Conservation (phyloP, 2,113 vertebrate species). For the Pelobates fuscus region DNA sequence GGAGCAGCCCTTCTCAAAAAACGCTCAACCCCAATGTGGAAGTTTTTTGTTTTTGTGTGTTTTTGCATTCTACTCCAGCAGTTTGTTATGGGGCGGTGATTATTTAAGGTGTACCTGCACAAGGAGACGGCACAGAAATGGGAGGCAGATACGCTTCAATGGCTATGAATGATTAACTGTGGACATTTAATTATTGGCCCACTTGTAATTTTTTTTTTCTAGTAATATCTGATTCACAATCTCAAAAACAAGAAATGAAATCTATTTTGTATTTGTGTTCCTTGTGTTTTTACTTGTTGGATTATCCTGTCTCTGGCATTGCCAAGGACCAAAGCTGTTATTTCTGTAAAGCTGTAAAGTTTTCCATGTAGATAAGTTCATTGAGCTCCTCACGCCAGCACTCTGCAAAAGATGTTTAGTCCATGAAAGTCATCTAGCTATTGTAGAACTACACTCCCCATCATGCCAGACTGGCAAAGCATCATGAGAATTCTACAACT, state of each 20-base stretch:
- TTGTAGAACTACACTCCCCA: no score
- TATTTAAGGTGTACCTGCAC: not conserved
- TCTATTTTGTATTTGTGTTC: conserved; percentile 26
- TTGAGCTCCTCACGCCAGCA: no score
- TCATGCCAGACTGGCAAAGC: no score
- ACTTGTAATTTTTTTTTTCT: not conserved
- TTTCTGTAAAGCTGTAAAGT: no score
- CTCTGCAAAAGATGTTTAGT: no score
- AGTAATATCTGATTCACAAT: conserved; percentile 20
- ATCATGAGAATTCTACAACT: no score
- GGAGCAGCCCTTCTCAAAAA: not conserved
- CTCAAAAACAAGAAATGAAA: no score
- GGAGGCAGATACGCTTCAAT: not conserved
- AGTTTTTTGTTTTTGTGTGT: not conserved
- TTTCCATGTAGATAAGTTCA: no score
- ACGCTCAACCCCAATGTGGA: not conserved
- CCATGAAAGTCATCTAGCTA: no score
- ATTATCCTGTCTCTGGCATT: not conserved
- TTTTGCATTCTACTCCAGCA: not conserved
- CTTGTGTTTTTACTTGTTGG: not conserved
- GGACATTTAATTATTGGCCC: conserved; percentile 8
- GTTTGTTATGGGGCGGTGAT: not conserved
- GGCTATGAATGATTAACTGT: not conserved
- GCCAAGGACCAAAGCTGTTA: not conserved
- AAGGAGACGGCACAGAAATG: not conserved